Conservation (phyloP, 2,888 invertebrate species). For the Heliconius ethilla region DNA sequence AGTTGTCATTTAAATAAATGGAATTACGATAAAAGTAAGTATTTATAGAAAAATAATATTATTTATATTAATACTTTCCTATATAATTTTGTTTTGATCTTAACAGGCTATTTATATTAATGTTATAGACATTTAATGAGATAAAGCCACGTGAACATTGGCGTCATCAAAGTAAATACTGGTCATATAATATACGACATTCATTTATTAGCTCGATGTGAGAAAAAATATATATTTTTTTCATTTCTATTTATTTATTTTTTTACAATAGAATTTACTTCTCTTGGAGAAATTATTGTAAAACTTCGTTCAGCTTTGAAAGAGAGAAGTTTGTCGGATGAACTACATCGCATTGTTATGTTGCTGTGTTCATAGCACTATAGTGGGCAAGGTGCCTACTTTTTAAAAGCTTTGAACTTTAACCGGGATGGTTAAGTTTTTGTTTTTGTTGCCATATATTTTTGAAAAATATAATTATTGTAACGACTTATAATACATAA, state of each 20-base stretch:
- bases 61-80: not conserved
- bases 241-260: not conserved
- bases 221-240: not conserved
- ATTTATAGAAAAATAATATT: not conserved
- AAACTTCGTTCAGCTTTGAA: not conserved
- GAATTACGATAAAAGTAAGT: not conserved
- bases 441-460: not conserved
- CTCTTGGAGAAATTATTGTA: not conserved
- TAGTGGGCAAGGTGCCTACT: constrained; percentile 40
- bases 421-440: constrained; percentile 26
- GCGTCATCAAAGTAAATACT: constrained; percentile 4
- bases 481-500: not conserved
- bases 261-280: not conserved
- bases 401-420: constrained; percentile 41
- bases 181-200: not conserved
- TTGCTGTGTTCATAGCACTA: constrained; percentile 28
- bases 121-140: constrained; percentile 8
- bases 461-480: not conserved
- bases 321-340: constrained; percentile 32
- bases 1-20: not conserved
- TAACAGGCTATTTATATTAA: not conserved
- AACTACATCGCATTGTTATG: constrained; percentile 36
- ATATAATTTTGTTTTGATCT: not conserved
- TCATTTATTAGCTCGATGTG: not conserved
- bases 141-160: constrained; percentile 5